Evolutionary conservation across 2,113 vertebrate genomes (phyloP).

Genomic region (Mesembrinibis cayennensis): DNA sequence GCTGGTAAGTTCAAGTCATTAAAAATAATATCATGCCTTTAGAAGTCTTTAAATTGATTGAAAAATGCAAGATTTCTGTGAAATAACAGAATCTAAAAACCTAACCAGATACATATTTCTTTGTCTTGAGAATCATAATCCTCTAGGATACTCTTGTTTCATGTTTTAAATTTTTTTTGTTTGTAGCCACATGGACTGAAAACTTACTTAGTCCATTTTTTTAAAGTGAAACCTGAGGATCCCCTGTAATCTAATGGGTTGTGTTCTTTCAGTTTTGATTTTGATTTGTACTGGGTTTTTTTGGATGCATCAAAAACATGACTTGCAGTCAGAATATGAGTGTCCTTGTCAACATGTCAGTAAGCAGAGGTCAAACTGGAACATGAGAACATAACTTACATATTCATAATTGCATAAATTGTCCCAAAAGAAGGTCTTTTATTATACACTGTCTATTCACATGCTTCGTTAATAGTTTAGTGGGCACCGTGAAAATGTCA

Average conservation of each 20-base stretch:
- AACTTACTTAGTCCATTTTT: not conserved
- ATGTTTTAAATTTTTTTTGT: not conserved
- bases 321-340: not conserved
- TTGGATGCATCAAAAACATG: not conserved
- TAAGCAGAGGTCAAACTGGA: not conserved
- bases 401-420: constrained; percentile 50
- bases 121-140: not conserved
- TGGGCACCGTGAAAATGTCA: not conserved
- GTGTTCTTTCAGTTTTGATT: not conserved
- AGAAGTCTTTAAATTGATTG: not conserved
- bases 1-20: not conserved
- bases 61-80: not conserved
- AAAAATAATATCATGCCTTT: not conserved
- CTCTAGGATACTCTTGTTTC: not conserved
- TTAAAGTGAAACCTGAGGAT: not conserved
- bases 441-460: not conserved
- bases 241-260: not conserved
- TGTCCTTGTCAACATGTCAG: constrained; percentile 24
- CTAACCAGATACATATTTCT: not conserved
- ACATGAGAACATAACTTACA: not conserved
- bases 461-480: not conserved
- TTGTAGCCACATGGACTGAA: not conserved
- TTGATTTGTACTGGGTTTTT: not conserved
- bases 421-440: not conserved
- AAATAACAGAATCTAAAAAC: not conserved